Evolutionary conservation across 92 coral and sea anemone species (phyloP).

Genomic region (Porites evermanni): DNA sequence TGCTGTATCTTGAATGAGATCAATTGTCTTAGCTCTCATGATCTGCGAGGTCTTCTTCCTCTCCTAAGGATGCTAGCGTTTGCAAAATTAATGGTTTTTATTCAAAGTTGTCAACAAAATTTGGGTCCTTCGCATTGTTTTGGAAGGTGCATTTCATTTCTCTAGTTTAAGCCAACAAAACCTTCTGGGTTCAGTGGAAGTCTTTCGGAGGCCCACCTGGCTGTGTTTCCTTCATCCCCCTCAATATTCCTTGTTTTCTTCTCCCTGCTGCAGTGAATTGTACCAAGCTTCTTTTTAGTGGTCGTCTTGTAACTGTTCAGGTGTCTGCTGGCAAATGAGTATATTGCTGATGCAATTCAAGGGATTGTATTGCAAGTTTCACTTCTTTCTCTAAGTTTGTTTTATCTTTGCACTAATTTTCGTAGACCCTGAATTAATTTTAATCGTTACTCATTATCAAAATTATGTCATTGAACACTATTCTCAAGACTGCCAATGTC

Average conservation of each 20-base stretch:
- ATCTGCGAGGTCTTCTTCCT: not conserved
- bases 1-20: not conserved
- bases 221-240: not conserved
- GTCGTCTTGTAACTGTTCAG: conserved; percentile 8
- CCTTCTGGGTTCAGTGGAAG: not conserved
- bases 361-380: conserved; percentile 19
- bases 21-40: conserved; percentile 11
- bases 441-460: conserved; percentile 28
- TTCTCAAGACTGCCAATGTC: conserved; percentile 5
- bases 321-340: conserved; percentile 26
- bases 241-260: not conserved
- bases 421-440: conserved; percentile 13
- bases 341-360: conserved; percentile 33
- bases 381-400: conserved; percentile 17
- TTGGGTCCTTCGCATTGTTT: no score
- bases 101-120: no score
- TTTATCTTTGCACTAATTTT: conserved; percentile 38
- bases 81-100: no score
- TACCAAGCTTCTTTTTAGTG: not conserved
- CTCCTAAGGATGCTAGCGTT: no score
- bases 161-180: no score
- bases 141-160: no score
- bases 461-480: conserved; percentile 31
- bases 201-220: not conserved
- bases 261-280: not conserved